Conservation (phyloP, 2,888 invertebrate genomes). For the Pocota personata region DNA sequence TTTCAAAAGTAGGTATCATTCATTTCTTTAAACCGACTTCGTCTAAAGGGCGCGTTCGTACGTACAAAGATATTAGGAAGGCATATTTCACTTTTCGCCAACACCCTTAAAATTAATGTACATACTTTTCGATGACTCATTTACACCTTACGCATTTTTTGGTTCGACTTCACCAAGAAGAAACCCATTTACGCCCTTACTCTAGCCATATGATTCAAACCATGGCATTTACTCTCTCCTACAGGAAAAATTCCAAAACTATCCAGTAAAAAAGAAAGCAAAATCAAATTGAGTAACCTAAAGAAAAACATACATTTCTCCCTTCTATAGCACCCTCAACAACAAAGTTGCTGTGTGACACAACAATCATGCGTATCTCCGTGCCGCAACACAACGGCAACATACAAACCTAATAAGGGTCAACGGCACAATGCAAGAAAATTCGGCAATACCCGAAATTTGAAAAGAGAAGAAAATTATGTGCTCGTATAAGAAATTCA, state of each 20-base stretch:
- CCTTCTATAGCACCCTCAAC: conserved; percentile 43
- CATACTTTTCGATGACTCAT: conserved; percentile 8
- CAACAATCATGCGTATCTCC: conserved; percentile 63
- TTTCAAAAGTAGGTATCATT: too few relatives aligned
- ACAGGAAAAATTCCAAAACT: conserved; percentile 47
- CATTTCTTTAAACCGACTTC: too few relatives aligned
- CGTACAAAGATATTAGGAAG: too few relatives aligned
- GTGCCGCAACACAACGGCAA: conserved; percentile 38
- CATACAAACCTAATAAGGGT: conserved; percentile 55
- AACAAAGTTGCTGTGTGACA: conserved; percentile 48
- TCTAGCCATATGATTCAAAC: background rate
- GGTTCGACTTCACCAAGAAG: background rate
- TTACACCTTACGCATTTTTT: conserved; percentile 1
- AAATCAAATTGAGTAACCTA: conserved; percentile 39
- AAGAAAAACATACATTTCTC: background rate
- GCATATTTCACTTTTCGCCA: too few relatives aligned
- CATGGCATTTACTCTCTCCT: background rate
- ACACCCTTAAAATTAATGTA: too few relatives aligned
- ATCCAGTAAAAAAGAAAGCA: conserved; percentile 29
- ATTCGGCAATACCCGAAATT: conserved; percentile 56
- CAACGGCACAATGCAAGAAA: conserved; percentile 71
- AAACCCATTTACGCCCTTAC: conserved; percentile 20
- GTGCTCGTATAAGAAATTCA: background rate
- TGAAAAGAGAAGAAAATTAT: background rate
- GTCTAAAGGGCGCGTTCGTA: too few relatives aligned